Percentiles rank a stretch among this genome's conserved stretches.
Conservation (phyloP, 2,113 vertebrate genomes). For the Antigone vipio region DNA sequence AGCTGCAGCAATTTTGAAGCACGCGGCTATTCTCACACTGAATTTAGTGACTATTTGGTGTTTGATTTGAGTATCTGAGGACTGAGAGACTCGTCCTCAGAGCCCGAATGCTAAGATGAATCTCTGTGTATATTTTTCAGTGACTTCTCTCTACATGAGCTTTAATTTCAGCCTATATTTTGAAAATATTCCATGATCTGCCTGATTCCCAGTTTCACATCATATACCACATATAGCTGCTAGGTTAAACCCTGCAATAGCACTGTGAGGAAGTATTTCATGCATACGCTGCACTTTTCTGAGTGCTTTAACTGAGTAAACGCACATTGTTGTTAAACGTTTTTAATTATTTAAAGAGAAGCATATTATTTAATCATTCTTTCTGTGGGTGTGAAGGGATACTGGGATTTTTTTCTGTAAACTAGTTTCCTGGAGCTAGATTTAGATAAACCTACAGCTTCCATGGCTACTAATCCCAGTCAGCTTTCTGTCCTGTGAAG, state of each 20-base stretch:
- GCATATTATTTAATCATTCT: background rate
- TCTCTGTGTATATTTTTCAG: background rate
- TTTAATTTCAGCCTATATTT: background rate
- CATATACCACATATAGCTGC: rapidly evolving
- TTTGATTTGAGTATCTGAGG: background rate
- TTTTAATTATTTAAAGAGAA: background rate
- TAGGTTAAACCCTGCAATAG: rapidly evolving
- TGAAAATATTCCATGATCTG: background rate
- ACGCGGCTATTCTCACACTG: rapidly evolving
- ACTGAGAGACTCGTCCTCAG: rapidly evolving
- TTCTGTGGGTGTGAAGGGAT: background rate
- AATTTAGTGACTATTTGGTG: background rate
- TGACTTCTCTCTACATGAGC: background rate
- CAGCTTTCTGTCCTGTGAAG: background rate
- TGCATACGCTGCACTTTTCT: background rate
- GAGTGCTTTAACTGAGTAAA: background rate
- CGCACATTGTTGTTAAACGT: background rate
- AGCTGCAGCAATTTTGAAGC: rapidly evolving
- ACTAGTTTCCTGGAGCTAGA: background rate
- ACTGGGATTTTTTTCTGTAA: background rate
- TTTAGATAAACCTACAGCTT: background rate
- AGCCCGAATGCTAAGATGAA: background rate
- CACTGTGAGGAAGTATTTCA: background rate
- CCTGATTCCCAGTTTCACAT: background rate
- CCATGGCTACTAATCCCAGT: background rate